Evolutionary conservation across 2,888 invertebrate species (phyloP), one percentile per base, ranked within the genome.

Genomic region (Xylota sylvarum): DNA sequence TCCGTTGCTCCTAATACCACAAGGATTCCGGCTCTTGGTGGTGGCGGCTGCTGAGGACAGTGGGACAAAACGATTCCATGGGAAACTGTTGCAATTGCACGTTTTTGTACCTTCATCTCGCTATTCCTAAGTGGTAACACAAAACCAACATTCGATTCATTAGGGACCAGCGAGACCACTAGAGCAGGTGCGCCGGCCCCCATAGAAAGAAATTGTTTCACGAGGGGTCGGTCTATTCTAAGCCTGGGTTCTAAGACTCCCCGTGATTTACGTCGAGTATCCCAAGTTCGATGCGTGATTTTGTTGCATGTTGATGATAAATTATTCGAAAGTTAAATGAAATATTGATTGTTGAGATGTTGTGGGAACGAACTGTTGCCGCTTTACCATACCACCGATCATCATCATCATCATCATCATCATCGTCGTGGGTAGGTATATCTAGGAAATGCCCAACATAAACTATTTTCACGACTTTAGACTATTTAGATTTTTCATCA

Each of bases 251-350:
- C 65, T 55, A 70, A 73, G 67, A 58, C 74, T 62, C 40, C 58
- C 72, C 72, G 64, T 77, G 81, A 86, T 82, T 77, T 77, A 86
- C 62, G 77, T 65, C 60, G 72, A 73, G 67, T 55, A 82, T 82
- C 58, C 58, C 64, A 69, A 73, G 86, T 77, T 72, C 86, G 86
- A 82, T 86, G 86, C 86, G 82, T 86, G 86, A 86, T 86, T 86
- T 77, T 77, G 86, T 82, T 86, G 86, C 86, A 86, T 86, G 86
- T 77, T 72, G 77, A 86, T 86, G 86, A 82, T 86, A 82, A 86
- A 86, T 86, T 86, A 77, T 86, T 81, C 70, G 62, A 82, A 58
- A 79, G 67, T 23, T 60, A 81, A 81, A 86, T 86, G 86, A 86
- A 86, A 86, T 86, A 86, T 86, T 81, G 81, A 86, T 86, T 86